Evolutionary conservation across 2,888 invertebrate genomes (phyloP).

Genomic region (Cremastobaeus sp.): DNA sequence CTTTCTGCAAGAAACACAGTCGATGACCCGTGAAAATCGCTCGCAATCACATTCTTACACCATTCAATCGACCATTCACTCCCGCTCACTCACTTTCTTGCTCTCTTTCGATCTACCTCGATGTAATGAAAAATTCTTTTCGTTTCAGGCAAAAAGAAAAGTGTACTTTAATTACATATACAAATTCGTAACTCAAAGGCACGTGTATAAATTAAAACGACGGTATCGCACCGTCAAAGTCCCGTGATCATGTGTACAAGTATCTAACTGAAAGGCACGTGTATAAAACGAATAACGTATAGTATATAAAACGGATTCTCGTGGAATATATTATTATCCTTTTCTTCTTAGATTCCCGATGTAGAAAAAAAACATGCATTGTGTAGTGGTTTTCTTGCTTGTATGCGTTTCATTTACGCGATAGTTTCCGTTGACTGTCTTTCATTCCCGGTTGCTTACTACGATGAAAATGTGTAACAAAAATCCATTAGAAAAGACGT

Average conservation of each 20-base stretch:
- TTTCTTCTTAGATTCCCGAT: not conserved
- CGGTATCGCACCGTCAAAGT: constrained; percentile 23
- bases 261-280: constrained; percentile 54
- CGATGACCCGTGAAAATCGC: not conserved
- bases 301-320: constrained; percentile 25
- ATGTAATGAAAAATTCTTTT: constrained; percentile 47
- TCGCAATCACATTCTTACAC: not conserved
- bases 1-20: no score
- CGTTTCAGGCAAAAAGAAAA: constrained; percentile 63
- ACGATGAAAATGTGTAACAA: constrained; percentile 44
- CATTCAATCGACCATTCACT: not conserved
- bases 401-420: not conserved
- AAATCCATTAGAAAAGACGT: constrained; percentile 38
- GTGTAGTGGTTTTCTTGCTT: not conserved
- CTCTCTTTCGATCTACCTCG: constrained; percentile 31
- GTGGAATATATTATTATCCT: not conserved
- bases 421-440: not conserved
- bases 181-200: constrained; percentile 55
- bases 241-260: constrained; percentile 40
- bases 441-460: constrained; percentile 11
- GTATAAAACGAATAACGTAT: constrained; percentile 43
- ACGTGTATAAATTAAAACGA: constrained; percentile 54
- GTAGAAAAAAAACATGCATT: not conserved
- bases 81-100: not conserved
- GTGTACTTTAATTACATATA: constrained; percentile 58